A percentile compares a stretch with the other conserved stretches of the same genome.
Conservation (phyloP, 1,140 invertebrate species). For the Thaumetopoea pityocampa region DNA sequence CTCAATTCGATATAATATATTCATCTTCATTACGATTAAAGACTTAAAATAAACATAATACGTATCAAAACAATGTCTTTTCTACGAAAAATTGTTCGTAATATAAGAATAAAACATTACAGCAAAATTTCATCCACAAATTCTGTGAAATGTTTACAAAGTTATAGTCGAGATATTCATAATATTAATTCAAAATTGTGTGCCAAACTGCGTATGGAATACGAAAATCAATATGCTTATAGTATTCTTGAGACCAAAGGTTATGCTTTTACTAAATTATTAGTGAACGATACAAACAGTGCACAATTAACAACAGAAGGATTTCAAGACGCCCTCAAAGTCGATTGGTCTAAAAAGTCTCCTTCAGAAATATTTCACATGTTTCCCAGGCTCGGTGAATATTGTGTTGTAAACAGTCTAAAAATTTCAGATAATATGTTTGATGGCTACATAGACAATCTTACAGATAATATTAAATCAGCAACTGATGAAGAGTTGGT, state of each 20-base stretch:
- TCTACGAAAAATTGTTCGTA: conserved; percentile 17
- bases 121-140: not conserved
- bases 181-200: conserved; percentile 18
- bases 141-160: conserved; percentile 13
- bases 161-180: conserved; percentile 24
- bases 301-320: conserved; percentile 30
- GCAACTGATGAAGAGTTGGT: conserved; percentile 66
- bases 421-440: conserved; percentile 56
- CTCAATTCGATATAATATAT: no score
- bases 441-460: conserved; percentile 63
- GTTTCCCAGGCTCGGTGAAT: conserved; percentile 55
- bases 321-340: conserved; percentile 30
- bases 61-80: conserved; percentile 5
- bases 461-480: conserved; percentile 65
- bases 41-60: not conserved
- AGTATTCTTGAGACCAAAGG: conserved; percentile 52
- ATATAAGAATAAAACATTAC: conserved; percentile 14
- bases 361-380: conserved; percentile 42
- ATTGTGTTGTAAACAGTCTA: conserved; percentile 54
- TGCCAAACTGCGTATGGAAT: conserved; percentile 52
- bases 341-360: conserved; percentile 42
- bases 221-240: conserved; percentile 62
- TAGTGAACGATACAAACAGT: conserved; percentile 2
- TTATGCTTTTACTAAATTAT: conserved; percentile 35
- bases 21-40: no score